Percentiles rank a stretch among this genome's conserved stretches.
phyloP scores from a whole-genome alignment of 2,888 invertebrate species.

The Agrotis ipsilon region DNA sequence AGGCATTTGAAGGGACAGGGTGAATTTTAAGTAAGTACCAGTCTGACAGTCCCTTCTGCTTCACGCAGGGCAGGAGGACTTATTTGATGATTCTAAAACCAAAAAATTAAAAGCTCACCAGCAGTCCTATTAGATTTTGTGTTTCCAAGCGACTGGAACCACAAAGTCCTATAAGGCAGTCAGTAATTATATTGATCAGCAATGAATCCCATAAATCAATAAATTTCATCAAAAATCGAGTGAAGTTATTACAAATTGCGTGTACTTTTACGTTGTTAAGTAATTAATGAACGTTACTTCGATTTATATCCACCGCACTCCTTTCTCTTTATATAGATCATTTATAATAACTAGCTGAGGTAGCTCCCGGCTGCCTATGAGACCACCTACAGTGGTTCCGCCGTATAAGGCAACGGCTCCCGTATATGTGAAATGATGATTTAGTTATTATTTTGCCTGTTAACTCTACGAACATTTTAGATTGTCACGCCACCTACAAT shows the following conservation, averaged over 20 bases:
- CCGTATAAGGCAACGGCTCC: slow-evolving; percentile 18
- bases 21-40: too few species aligned
- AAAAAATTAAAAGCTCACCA: too few species aligned
- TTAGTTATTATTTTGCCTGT: slow-evolving; percentile 7
- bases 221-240: neutral
- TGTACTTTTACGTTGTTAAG: slow-evolving; percentile 19
- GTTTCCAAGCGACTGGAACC: too few species aligned
- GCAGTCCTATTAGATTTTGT: too few species aligned
- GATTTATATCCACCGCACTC: slow-evolving; percentile 16
- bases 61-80: too few species aligned
- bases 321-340: slow-evolving; percentile 47
- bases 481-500: neutral
- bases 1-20: too few species aligned
- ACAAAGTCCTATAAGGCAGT: too few species aligned
- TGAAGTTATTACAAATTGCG: neutral
- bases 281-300: slow-evolving; percentile 34
- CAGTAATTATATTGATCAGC: neutral
- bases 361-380: slow-evolving; percentile 39
- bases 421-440: neutral
- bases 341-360: slow-evolving; percentile 48
- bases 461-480: neutral
- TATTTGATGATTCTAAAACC: too few species aligned
- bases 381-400: slow-evolving; percentile 38
- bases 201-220: neutral
- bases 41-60: too few species aligned